phyloP scores from a whole-genome alignment of 2,113 vertebrate genomes.

The Monopterus albus region DNA sequence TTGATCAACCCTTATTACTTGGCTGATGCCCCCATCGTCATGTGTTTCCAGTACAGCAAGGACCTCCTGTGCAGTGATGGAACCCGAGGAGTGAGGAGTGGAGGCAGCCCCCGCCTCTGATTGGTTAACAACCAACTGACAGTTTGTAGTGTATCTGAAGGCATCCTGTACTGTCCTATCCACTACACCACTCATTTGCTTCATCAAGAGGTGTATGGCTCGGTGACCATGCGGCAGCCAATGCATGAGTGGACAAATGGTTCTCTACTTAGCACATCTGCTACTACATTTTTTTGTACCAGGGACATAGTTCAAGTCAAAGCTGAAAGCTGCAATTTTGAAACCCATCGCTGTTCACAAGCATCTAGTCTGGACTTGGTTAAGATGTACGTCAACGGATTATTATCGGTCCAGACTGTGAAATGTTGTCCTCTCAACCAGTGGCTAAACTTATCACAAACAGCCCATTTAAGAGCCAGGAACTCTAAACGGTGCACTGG shows the following conservation, averaged over 20 bases:
- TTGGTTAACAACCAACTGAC: conserved; percentile 1
- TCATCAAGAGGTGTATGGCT: conserved; percentile 16
- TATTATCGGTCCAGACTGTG: too few relatives aligned
- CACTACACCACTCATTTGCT: conserved; percentile 8
- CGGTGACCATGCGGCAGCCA: conserved; percentile 6
- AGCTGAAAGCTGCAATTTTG: conserved; percentile 22
- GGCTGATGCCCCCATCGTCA: neutral
- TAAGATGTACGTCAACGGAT: too few relatives aligned
- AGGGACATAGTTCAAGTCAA: conserved; percentile 31
- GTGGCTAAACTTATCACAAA: too few relatives aligned
- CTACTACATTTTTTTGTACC: conserved; percentile 9
- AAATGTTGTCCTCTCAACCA: too few relatives aligned
- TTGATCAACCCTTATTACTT: neutral
- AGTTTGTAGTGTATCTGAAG: too few relatives aligned
- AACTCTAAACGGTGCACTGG: too few relatives aligned
- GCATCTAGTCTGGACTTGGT: conserved; percentile 28
- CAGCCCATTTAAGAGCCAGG: too few relatives aligned
- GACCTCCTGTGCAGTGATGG: neutral
- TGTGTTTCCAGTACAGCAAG: neutral
- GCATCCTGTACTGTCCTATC: conserved; percentile 19
- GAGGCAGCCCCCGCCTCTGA: neutral
- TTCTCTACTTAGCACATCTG: neutral
- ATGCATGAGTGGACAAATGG: conserved; percentile 27
- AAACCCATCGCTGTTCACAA: conserved; percentile 34
- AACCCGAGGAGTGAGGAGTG: neutral